Evolutionary conservation across 2,113 vertebrate genomes (phyloP).

Genomic region (Sebastes schlegelii): DNA sequence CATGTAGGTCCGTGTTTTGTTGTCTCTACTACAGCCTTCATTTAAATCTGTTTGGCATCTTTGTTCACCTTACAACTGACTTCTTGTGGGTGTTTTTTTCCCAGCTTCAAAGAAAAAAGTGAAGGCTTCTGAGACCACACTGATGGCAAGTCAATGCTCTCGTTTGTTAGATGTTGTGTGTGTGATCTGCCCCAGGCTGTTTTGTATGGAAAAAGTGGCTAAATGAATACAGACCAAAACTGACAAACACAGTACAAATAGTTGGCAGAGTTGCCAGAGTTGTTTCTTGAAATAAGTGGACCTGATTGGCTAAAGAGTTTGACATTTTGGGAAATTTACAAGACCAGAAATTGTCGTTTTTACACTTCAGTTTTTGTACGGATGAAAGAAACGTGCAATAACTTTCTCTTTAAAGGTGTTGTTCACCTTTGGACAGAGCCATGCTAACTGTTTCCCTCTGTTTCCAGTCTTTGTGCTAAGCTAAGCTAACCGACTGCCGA

Average conservation of each 20-base stretch:
- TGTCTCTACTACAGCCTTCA: conserved; percentile 44
- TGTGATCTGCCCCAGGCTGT: conserved; percentile 32
- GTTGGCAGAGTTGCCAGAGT: neutral
- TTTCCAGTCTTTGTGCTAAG: conserved; percentile 10
- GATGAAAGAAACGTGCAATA: neutral
- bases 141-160: conserved; percentile 35
- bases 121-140: conserved; percentile 58
- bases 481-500: neutral
- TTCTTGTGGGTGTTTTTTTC: conserved; percentile 44
- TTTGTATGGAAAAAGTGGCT: conserved; percentile 27
- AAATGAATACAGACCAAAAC: neutral
- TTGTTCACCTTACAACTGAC: conserved; percentile 66
- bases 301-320: neutral
- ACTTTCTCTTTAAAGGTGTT: neutral
- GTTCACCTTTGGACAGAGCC: neutral
- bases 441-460: neutral
- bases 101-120: conserved; percentile 57
- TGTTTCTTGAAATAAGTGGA: neutral
- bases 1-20: conserved; percentile 64
- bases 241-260: conserved; percentile 9
- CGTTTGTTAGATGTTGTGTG: conserved; percentile 46
- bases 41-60: conserved; percentile 75
- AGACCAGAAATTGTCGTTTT: neutral
- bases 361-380: accelerated
- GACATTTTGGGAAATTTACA: neutral